A percentile compares a stretch with the other conserved stretches of the same genome.
These are phyloP conservation scores for Erpobdella octoculata DNA, from an alignment of 2,888 invertebrate genomes.

Conservation along the genomic window DNA sequence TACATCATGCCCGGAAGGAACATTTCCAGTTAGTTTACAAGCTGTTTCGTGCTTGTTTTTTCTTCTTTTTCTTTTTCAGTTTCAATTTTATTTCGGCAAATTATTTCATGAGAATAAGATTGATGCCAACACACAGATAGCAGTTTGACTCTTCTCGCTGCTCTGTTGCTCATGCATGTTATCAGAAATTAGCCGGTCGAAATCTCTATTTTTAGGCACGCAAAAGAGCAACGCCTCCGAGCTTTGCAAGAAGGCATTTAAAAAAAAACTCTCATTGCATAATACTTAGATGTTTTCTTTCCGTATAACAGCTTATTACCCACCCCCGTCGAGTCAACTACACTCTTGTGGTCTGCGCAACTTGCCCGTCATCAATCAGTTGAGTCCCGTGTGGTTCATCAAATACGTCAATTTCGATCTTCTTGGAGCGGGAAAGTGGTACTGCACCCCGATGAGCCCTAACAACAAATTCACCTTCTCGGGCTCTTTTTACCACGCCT, in stretches of 20 bases:
- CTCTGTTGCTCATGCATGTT: too few relatives aligned
- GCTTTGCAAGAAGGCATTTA: too few relatives aligned
- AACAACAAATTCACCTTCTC: conserved; percentile 30
- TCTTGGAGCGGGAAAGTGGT: conserved; percentile 26
- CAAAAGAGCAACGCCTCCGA: too few relatives aligned
- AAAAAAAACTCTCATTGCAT: not conserved
- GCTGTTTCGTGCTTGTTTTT: too few relatives aligned
- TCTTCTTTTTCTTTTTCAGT: too few relatives aligned
- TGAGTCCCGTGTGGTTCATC: conserved; percentile 32
- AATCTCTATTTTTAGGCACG: too few relatives aligned
- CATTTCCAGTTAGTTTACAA: not conserved
- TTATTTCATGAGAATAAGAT: too few relatives aligned
- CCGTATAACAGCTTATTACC: not conserved
- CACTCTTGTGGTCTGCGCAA: conserved; percentile 34
- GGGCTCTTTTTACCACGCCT: conserved; percentile 34
- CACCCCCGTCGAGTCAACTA: conserved; percentile 29
- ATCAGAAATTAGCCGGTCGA: too few relatives aligned
- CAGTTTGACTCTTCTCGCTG: too few relatives aligned
- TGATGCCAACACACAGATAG: too few relatives aligned
- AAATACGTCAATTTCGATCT: conserved; percentile 34
- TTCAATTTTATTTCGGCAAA: too few relatives aligned
- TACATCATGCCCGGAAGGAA: not conserved
- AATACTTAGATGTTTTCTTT: too few relatives aligned
- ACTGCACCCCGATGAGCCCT: conserved; percentile 25
- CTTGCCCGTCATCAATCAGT: conserved; percentile 33